phyloP scores from a whole-genome alignment of 2,113 vertebrate genomes.

The Phylloscopus trochiloides region DNA sequence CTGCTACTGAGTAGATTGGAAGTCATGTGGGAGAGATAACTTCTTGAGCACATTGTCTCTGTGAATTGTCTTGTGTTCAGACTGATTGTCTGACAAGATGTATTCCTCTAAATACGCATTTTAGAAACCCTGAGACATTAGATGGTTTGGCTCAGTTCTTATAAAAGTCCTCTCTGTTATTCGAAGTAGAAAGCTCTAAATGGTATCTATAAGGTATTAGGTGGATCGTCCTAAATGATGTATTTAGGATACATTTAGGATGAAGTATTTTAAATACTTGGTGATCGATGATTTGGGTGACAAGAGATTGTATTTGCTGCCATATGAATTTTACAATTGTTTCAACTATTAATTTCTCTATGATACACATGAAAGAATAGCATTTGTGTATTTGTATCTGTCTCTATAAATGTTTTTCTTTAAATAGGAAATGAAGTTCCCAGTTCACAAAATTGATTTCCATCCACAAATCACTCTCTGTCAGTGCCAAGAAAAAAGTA shows the following conservation, averaged over 20 bases:
- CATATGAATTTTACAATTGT: not conserved
- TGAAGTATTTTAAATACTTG: not conserved
- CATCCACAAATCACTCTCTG: not conserved
- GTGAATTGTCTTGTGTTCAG: not conserved
- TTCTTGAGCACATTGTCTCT: not conserved
- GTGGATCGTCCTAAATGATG: not conserved
- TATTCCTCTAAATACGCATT: not conserved
- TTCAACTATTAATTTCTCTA: not conserved
- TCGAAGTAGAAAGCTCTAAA: not conserved
- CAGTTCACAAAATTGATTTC: constrained; percentile 6
- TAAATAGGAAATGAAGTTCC: constrained; percentile 5
- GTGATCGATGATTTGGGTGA: not conserved
- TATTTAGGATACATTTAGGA: too few species aligned
- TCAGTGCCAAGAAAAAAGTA: not conserved
- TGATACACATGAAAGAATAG: not conserved
- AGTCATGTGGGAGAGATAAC: not conserved
- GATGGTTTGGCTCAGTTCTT: not conserved
- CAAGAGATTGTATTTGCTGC: not conserved
- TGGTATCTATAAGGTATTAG: not conserved
- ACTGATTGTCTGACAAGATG: not conserved
- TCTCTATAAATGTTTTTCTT: constrained; percentile 12
- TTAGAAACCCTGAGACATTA: not conserved
- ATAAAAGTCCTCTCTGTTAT: not conserved
- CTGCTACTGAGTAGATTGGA: not conserved
- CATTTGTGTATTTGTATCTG: not conserved